These are phyloP conservation scores for Papilio machaon DNA, from an alignment of 1,140 invertebrate genomes.

Conservation along the genomic window DNA sequence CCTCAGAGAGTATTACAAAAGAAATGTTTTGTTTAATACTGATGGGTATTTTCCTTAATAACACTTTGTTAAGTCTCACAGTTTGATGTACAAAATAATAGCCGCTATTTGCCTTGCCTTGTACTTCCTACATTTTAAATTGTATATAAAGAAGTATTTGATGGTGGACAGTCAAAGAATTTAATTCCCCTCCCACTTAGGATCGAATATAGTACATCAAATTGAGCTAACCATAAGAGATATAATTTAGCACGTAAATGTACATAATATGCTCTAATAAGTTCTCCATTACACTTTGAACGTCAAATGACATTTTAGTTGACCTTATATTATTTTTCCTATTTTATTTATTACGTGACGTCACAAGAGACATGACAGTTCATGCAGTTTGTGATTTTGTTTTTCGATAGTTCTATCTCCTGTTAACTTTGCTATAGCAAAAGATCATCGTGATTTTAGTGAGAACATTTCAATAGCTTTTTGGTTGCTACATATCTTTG, in stretches of 20 bases:
- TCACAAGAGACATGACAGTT: too few species aligned
- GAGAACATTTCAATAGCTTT: neutral
- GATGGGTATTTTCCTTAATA: constrained; percentile 16
- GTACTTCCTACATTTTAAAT: neutral
- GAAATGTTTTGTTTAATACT: constrained; percentile 1
- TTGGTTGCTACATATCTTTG: neutral
- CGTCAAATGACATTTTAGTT: too few species aligned
- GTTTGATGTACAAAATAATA: constrained; percentile 3
- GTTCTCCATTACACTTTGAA: too few species aligned
- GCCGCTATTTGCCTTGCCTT: neutral
- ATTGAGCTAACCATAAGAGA: too few species aligned
- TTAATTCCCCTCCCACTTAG: too few species aligned
- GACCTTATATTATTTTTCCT: too few species aligned
- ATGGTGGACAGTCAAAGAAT: neutral
- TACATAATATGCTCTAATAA: too few species aligned
- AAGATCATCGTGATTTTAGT: neutral
- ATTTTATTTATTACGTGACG: too few species aligned
- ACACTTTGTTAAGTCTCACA: neutral
- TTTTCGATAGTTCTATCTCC: too few species aligned
- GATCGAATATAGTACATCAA: too few species aligned
- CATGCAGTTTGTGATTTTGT: too few species aligned
- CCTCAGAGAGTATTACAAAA: neutral
- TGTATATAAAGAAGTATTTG: neutral
- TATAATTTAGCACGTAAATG: too few species aligned
- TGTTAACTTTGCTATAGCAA: neutral